phyloP scores from a whole-genome alignment of 2,113 vertebrate genomes.

The Nycticorax nycticorax region DNA sequence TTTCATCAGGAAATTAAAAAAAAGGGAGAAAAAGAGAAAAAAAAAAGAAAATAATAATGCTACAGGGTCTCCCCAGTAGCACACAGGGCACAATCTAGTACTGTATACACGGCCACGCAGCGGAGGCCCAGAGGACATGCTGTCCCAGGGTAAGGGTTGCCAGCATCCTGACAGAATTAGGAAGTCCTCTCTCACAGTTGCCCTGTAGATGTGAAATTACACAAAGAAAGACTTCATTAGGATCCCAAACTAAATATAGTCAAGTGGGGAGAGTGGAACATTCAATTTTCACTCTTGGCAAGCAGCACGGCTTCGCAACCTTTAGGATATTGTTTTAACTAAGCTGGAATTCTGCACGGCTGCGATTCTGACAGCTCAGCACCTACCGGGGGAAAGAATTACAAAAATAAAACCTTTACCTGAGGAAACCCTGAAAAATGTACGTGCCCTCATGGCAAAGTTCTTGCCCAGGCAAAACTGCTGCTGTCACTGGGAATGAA shows the following conservation, averaged over 20 bases:
- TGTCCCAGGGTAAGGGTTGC: background rate
- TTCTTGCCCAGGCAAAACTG: background rate
- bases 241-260: slow-evolving; percentile 67
- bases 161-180: slow-evolving; percentile 68
- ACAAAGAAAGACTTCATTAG: slow-evolving; percentile 71
- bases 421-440: slow-evolving; percentile 40
- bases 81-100: background rate
- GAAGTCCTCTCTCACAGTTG: slow-evolving; percentile 55
- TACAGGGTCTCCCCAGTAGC: background rate
- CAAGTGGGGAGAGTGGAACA: slow-evolving; percentile 52
- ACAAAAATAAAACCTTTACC: slow-evolving; percentile 36
- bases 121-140: background rate
- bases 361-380: slow-evolving; percentile 33
- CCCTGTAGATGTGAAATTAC: slow-evolving; percentile 58
- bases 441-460: background rate
- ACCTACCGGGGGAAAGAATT: slow-evolving; percentile 12
- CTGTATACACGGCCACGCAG: background rate
- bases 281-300: slow-evolving; percentile 66
- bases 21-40: background rate
- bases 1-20: background rate
- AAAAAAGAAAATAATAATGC: background rate
- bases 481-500: slow-evolving; percentile 10
- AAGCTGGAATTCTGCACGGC: slow-evolving; percentile 27
- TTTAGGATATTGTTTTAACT: slow-evolving; percentile 67
- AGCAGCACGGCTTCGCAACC: slow-evolving; percentile 10